Conservation (phyloP, 2,888 invertebrate genomes). For the Lymantria dispar region DNA sequence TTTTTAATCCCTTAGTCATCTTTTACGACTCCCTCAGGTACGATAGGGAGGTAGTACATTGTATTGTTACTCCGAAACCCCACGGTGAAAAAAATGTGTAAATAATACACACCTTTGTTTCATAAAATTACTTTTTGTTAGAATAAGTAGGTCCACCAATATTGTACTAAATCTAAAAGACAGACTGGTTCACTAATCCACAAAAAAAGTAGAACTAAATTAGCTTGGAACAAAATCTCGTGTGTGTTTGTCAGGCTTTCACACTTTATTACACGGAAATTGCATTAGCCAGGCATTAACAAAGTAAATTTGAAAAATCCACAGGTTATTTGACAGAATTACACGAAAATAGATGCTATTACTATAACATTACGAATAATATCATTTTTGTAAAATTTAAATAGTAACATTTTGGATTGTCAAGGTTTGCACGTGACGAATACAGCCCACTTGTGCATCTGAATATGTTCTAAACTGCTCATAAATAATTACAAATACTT, state of each 20-base stretch:
- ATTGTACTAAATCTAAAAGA: not conserved
- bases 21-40: too few relatives aligned
- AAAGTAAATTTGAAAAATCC: not conserved
- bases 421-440: not conserved
- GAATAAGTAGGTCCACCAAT: too few relatives aligned
- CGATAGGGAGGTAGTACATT: too few relatives aligned
- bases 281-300: constrained; percentile 6
- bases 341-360: not conserved
- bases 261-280: constrained; percentile 21
- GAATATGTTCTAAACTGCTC: too few relatives aligned
- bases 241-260: constrained; percentile 23
- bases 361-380: not conserved
- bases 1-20: too few relatives aligned
- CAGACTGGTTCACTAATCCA: not conserved
- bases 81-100: too few relatives aligned
- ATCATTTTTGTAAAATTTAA: not conserved
- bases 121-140: too few relatives aligned
- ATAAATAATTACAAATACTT: too few relatives aligned
- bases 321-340: not conserved
- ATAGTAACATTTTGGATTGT: not conserved
- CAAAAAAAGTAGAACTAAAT: constrained; percentile 15
- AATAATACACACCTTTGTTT: too few relatives aligned
- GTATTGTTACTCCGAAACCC: too few relatives aligned
- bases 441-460: too few relatives aligned
- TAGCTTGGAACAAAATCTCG: constrained; percentile 10